Percentiles rank a stretch among this genome's conserved stretches.
Conservation (phyloP, 2,888 invertebrate species). For the Caenorhabditis afra region DNA sequence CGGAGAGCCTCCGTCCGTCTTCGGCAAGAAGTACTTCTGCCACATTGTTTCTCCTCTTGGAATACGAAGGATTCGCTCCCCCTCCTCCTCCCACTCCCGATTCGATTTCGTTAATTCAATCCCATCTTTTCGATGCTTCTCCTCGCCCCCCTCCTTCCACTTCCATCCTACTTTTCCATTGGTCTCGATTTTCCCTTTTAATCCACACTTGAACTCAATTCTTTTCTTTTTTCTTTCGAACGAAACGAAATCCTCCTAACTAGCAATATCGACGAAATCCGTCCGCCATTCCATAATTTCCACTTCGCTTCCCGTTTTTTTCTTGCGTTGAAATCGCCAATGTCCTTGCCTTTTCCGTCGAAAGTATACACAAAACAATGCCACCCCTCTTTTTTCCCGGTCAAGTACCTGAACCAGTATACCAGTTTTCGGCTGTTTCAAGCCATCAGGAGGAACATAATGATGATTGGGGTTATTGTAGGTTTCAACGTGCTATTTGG, state of each 20-base stretch:
- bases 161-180: conserved; percentile 27
- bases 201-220: conserved; percentile 52
- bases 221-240: not conserved
- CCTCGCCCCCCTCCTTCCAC: conserved; percentile 17
- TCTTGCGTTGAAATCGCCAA: not conserved
- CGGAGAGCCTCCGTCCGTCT: conserved; percentile 9
- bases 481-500: not conserved
- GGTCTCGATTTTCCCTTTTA: conserved; percentile 31
- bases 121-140: conserved; percentile 33
- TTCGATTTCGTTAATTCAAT: conserved; percentile 58
- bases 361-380: conserved; percentile 21
- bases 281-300: not conserved
- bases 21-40: conserved; percentile 5
- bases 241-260: conserved; percentile 1
- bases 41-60: not conserved
- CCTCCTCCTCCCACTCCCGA: conserved; percentile 29
- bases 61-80: too few species aligned
- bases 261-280: not conserved
- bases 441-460: conserved; percentile 12
- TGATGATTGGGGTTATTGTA: conserved; percentile 23
- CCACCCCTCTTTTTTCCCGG: conserved; percentile 28
- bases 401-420: conserved; percentile 36
- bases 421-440: conserved; percentile 3
- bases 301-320: conserved; percentile 6
- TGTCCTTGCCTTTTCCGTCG: conserved; percentile 15